Conservation (phyloP, 2,888 invertebrate genomes). For the Aleiodes alternator region DNA sequence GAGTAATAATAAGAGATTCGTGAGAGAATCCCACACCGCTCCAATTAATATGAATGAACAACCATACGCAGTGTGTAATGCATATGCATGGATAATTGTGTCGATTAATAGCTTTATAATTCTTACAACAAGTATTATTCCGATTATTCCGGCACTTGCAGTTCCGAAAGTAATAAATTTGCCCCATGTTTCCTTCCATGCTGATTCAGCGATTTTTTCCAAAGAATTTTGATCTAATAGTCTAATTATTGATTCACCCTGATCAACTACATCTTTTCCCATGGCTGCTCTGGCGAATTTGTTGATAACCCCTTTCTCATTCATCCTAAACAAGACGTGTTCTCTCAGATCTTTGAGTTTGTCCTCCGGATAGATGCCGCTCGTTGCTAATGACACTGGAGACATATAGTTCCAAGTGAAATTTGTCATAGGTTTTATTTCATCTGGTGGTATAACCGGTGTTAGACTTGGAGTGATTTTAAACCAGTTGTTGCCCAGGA, state of each 20-base stretch:
- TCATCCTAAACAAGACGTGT: conserved; percentile 49
- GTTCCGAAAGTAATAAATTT: conserved; percentile 45
- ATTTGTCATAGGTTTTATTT: conserved; percentile 44
- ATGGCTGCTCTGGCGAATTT: conserved; percentile 45
- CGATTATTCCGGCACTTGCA: conserved; percentile 47
- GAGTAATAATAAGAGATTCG: conserved; percentile 16
- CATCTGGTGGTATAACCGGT: conserved; percentile 30
- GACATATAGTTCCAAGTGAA: conserved; percentile 52
- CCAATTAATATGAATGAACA: conserved; percentile 32
- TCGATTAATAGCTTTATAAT: neutral
- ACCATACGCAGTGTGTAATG: conserved; percentile 4
- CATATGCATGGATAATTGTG: conserved; percentile 31
- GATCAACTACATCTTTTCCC: conserved; percentile 12
- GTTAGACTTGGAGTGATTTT: conserved; percentile 45
- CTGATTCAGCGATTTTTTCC: conserved; percentile 34
- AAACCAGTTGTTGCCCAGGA: conserved; percentile 54
- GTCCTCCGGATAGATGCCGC: conserved; percentile 49
- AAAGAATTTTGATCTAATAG: conserved; percentile 37
- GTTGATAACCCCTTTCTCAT: conserved; percentile 43
- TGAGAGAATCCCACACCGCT: conserved; percentile 39
- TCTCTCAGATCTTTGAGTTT: conserved; percentile 46
- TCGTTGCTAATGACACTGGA: conserved; percentile 45
- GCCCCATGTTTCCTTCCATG: conserved; percentile 39
- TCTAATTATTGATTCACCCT: conserved; percentile 27
- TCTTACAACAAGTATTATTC: conserved; percentile 18